Percentiles rank a stretch among this genome's conserved stretches.
Conservation (phyloP, 2,113 vertebrate genomes). For the Syngnathoides biaculeatus region DNA sequence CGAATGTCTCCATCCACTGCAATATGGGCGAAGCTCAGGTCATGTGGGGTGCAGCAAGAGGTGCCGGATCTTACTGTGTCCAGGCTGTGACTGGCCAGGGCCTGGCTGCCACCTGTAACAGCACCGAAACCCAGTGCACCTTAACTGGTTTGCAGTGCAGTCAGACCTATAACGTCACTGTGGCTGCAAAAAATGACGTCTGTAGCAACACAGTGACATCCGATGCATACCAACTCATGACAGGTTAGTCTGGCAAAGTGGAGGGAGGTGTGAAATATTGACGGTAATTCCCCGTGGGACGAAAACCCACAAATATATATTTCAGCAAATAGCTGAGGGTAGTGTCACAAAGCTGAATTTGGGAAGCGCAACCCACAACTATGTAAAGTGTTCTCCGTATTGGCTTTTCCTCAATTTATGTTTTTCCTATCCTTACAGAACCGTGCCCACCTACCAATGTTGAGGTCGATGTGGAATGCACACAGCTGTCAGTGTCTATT, state of each 20-base stretch:
- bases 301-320: no score
- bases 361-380: no score
- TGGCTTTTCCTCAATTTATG: background rate
- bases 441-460: constrained; percentile 62
- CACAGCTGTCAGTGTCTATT: constrained; percentile 31
- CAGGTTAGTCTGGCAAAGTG: constrained; percentile 52
- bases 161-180: constrained; percentile 62
- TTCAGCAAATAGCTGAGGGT: no score
- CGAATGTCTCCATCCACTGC: constrained; percentile 45
- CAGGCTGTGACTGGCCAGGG: constrained; percentile 47
- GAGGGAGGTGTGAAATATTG: no score
- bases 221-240: constrained; percentile 26
- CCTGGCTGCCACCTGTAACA: constrained; percentile 34
- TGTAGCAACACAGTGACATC: constrained; percentile 43
- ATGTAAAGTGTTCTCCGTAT: background rate
- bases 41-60: constrained; percentile 44
- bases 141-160: constrained; percentile 55
- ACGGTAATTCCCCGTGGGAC: no score
- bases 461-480: constrained; percentile 43
- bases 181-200: constrained; percentile 51
- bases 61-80: constrained; percentile 54
- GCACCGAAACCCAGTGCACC: constrained; percentile 47
- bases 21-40: constrained; percentile 33
- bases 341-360: no score
- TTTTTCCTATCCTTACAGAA: constrained; percentile 38